A percentile compares a stretch with the other conserved stretches of the same genome.
Conservation (phyloP, 1,140 invertebrate genomes). For the Magallana ariakensis region DNA sequence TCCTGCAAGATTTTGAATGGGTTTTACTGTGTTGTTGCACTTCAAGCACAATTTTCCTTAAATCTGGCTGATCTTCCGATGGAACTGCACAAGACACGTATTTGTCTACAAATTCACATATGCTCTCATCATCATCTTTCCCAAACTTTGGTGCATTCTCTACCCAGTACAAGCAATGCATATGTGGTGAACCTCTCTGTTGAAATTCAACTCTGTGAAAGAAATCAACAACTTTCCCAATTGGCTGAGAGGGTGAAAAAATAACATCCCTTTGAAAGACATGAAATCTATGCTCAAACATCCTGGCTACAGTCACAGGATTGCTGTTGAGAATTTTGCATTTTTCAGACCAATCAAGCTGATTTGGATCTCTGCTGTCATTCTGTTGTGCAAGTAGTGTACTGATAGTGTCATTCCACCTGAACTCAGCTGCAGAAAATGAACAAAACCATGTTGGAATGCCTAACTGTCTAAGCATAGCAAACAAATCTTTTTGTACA, state of each 20-base stretch:
- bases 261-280: constrained; percentile 51
- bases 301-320: constrained; percentile 49
- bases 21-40: constrained; percentile 51
- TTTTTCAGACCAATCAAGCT: constrained; percentile 55
- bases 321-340: constrained; percentile 50
- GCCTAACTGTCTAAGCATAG: constrained; percentile 60
- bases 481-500: constrained; percentile 60
- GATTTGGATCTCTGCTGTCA: constrained; percentile 39
- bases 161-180: constrained; percentile 78
- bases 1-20: constrained; percentile 41
- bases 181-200: constrained; percentile 79
- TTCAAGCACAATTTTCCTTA: constrained; percentile 2
- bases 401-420: constrained; percentile 52
- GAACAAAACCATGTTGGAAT: constrained; percentile 53
- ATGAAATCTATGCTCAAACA: constrained; percentile 56
- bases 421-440: constrained; percentile 53
- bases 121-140: constrained; percentile 36
- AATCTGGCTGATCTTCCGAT: constrained; percentile 26
- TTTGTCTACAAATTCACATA: constrained; percentile 55
- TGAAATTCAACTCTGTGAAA: constrained; percentile 79
- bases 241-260: constrained; percentile 37
- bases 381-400: constrained; percentile 37
- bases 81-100: constrained; percentile 50
- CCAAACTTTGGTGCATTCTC: constrained; percentile 71
- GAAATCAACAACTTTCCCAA: constrained; percentile 63